A percentile compares a stretch with the other conserved stretches of the same genome.
Evolutionary conservation across 2,888 invertebrate species (phyloP).

Genomic region (Plebejus melissa): DNA sequence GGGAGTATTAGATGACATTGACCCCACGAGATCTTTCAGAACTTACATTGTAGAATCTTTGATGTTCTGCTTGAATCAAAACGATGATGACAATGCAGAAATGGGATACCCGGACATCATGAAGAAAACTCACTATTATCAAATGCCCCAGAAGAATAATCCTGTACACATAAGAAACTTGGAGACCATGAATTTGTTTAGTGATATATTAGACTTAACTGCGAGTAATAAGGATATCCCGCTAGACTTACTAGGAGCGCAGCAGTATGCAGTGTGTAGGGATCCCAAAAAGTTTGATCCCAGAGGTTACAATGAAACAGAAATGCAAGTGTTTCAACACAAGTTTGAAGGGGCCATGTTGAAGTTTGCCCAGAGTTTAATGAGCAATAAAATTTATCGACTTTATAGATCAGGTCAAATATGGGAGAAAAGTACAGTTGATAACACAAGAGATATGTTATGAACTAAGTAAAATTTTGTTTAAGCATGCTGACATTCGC

Average conservation of each 20-base stretch:
- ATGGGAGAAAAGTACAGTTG: conserved; percentile 63
- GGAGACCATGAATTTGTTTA: conserved; percentile 66
- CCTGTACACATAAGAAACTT: conserved; percentile 61
- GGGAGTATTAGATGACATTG: conserved; percentile 74
- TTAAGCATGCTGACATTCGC: background rate
- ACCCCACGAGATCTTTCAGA: conserved; percentile 60
- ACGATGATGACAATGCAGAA: conserved; percentile 67
- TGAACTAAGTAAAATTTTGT: conserved; percentile 33
- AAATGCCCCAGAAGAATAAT: conserved; percentile 51
- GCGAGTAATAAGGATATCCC: conserved; percentile 51
- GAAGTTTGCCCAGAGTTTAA: conserved; percentile 67
- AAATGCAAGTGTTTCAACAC: conserved; percentile 69
- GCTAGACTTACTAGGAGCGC: conserved; percentile 59
- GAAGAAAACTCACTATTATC: conserved; percentile 70
- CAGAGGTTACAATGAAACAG: conserved; percentile 64
- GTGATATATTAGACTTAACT: conserved; percentile 60
- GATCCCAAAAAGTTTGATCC: conserved; percentile 58
- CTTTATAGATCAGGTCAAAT: conserved; percentile 69
- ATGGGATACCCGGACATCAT: conserved; percentile 63
- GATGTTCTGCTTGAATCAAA: conserved; percentile 68
- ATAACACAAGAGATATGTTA: conserved; percentile 62
- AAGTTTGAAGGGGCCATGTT: conserved; percentile 75
- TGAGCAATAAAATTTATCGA: conserved; percentile 69
- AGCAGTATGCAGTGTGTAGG: conserved; percentile 72
- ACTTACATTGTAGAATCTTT: conserved; percentile 56